Base-by-base conservation (phyloP, 2,113 vertebrate species). In the Vidua macroura region DNA sequence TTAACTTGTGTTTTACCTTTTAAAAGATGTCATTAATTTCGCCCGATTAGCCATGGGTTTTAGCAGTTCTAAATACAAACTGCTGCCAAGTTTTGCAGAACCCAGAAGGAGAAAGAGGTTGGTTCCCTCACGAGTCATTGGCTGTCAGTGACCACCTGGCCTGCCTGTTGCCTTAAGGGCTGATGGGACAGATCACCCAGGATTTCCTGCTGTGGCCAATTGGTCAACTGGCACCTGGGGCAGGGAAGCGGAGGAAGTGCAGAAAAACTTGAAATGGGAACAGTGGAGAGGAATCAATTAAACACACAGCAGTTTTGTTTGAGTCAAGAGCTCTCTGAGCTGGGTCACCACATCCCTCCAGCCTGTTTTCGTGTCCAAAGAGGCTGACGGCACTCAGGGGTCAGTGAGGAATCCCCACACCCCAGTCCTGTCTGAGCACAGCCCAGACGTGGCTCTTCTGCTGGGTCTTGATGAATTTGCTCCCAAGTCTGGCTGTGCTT, bases 291-390 rank as follows among this genome's bases (percentile, higher is more conserved):
- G 28, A 48, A 72, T 25, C 39, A 24, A 13, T 52, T 28, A 23
- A 76, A 39, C 11, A 31, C 31, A 41, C 7, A 49, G 37, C 21
- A 78, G 35, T 15, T 75, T 31, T 25, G 10, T 19, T 12, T 31
- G 66, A 70, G 43, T 11, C 13, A 30, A 66, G 59, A 51, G 22
- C 33, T n/a, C 31, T 51, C 39, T 27, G n/a, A 43, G 35, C 33
- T 58, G 59, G 15, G 22, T 49, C 52, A 4, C 5, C 1, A 0
- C 30, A 31, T 25, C 60, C 33, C 52, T 43, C 33, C 5, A 22
- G 15, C 13, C 19, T 1, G 0, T 55, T 43, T 18, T 21, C 22
- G 0, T 6, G 28, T 46, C 77, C 10, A 3, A 31, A 48, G 30
- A 15, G 21, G 39, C 30, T 85, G 69, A 69, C 0, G 0, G 73